Conservation (phyloP, 2,888 invertebrate genomes). For the Drosophila sordidapex region DNA sequence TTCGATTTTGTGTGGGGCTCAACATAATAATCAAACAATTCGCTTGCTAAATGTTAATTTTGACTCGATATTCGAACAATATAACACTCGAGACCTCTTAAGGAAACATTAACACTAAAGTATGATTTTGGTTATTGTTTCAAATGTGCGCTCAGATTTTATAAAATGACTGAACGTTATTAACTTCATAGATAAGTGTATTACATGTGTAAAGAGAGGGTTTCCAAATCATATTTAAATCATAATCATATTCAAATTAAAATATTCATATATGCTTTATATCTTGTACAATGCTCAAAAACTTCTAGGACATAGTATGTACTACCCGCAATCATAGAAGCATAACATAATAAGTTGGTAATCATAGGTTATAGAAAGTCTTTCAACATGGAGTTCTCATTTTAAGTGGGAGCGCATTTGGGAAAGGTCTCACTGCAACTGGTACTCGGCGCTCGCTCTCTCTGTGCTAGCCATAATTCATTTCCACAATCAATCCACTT, state of each 20-base stretch:
- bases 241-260: neutral
- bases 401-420: neutral
- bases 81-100: neutral
- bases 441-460: neutral
- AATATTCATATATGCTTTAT: neutral
- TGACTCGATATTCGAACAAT: neutral
- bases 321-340: neutral
- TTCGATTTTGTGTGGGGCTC: neutral
- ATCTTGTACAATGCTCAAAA: neutral
- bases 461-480: conserved; percentile 41
- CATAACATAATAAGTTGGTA: neutral
- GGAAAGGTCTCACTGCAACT: neutral
- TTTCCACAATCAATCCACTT: conserved; percentile 59
- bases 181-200: neutral
- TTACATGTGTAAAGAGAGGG: neutral
- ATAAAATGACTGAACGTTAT: neutral
- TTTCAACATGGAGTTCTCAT: neutral
- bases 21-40: conserved; percentile 5
- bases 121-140: neutral
- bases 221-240: neutral
- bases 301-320: neutral
- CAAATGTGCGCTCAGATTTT: neutral
- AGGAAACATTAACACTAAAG: neutral
- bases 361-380: neutral
- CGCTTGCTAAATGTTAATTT: neutral